phyloP scores from a whole-genome alignment of 2,113 vertebrate genomes.

The Cyanistes caeruleus region DNA sequence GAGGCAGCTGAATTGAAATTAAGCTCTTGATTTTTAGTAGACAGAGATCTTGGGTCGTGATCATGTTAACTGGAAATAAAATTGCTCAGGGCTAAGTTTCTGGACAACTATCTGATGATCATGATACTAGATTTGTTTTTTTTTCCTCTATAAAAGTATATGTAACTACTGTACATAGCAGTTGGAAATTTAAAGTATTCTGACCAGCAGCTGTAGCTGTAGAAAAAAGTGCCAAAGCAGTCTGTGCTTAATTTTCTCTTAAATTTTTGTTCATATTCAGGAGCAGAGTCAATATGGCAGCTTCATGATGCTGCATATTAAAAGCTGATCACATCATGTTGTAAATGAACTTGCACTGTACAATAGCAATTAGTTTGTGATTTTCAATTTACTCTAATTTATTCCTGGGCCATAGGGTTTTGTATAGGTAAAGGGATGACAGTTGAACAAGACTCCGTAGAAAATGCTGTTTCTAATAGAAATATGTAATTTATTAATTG shows the following conservation, averaged over 20 bases:
- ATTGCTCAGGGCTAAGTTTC: not conserved
- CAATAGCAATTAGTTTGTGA: conserved; percentile 26
- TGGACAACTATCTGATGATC: not conserved
- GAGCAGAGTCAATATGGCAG: conserved; percentile 51
- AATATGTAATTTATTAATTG: conserved; percentile 55
- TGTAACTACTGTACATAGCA: not conserved
- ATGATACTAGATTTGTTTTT: not conserved
- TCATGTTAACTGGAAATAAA: not conserved
- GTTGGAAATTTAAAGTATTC: not conserved
- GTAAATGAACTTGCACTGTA: conserved; percentile 34
- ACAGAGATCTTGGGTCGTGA: not conserved
- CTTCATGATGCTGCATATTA: conserved; percentile 52
- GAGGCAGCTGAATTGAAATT: not conserved
- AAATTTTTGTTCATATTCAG: conserved; percentile 40
- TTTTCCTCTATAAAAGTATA: not conserved
- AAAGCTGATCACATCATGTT: conserved; percentile 50
- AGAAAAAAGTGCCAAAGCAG: not conserved
- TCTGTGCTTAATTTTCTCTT: not conserved
- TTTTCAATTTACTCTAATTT: conserved; percentile 58
- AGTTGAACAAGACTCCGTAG: not conserved
- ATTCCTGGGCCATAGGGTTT: conserved; percentile 21
- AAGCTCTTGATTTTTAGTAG: not conserved
- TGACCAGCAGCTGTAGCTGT: not conserved
- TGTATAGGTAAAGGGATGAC: not conserved
- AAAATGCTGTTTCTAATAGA: conserved; percentile 22